These are phyloP conservation scores for Loxodonta africana DNA, from an alignment of 2,113 vertebrate genomes.

Conservation along the genomic window DNA sequence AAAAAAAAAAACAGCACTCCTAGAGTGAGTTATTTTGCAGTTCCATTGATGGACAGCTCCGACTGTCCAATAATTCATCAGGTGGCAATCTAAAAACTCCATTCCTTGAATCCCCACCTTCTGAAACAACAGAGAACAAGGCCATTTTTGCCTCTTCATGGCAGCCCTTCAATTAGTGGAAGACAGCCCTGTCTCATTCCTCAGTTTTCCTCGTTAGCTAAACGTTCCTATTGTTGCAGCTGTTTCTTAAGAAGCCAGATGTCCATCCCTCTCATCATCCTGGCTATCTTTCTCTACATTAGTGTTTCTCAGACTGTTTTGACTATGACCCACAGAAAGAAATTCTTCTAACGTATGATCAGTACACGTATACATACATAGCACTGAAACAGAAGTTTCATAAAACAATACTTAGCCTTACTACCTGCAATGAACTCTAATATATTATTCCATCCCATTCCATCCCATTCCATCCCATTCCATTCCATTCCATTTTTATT, in stretches of 20 bases:
- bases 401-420: neutral
- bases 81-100: slow-evolving; percentile 28
- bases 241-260: slow-evolving; percentile 11
- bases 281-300: neutral
- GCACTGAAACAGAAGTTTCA: neutral
- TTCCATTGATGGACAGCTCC: slow-evolving; percentile 36
- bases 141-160: neutral
- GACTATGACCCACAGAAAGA: slow-evolving; percentile 35
- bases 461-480: neutral
- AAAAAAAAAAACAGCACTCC: neutral
- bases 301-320: neutral
- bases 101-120: neutral
- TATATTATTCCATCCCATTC: neutral
- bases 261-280: neutral
- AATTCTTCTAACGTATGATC: neutral
- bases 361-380: neutral
- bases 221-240: slow-evolving; percentile 11
- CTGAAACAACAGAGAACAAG: slow-evolving; percentile 67
- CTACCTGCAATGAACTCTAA: neutral
- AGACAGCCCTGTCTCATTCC: neutral
- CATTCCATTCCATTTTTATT: neutral
- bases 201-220: neutral
- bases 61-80: slow-evolving; percentile 46
- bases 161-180: neutral
- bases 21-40: neutral